Evolutionary conservation across 2,888 invertebrate genomes (phyloP).

Genomic region (Busseola fusca): DNA sequence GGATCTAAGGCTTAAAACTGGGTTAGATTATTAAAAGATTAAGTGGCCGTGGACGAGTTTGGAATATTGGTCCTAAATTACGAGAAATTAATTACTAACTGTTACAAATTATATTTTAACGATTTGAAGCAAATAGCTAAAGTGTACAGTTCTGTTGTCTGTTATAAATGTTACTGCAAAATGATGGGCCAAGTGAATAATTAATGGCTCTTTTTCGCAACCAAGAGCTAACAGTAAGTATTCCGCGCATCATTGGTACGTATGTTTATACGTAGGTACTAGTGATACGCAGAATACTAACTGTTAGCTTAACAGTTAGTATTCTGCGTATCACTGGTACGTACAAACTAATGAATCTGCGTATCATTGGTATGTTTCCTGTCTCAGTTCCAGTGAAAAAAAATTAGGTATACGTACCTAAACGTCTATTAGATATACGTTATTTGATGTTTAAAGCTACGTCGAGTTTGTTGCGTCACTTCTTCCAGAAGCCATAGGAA

Average conservation of each 20-base stretch:
- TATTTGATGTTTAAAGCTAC: background rate
- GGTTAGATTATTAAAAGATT: constrained; percentile 9
- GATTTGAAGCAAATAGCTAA: background rate
- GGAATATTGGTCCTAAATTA: background rate
- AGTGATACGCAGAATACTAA: no score
- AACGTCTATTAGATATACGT: background rate
- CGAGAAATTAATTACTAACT: background rate
- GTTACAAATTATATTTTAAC: background rate
- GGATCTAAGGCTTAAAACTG: background rate
- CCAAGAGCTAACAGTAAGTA: background rate
- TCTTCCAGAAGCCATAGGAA: background rate
- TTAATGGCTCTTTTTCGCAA: background rate
- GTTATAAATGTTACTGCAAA: background rate
- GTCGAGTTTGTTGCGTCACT: background rate
- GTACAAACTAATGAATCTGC: no score
- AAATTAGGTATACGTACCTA: no score
- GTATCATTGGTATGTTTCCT: background rate
- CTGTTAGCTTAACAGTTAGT: no score
- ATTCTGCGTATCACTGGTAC: no score
- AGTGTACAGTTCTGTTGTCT: no score
- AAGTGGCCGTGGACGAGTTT: background rate
- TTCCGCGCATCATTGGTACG: no score
- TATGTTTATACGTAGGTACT: no score
- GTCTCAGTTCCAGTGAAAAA: background rate
- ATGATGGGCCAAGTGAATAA: background rate